These are phyloP conservation scores for Siderastrea radians DNA, from an alignment of 92 coral and sea anemone genomes.

Conservation along the genomic window DNA sequence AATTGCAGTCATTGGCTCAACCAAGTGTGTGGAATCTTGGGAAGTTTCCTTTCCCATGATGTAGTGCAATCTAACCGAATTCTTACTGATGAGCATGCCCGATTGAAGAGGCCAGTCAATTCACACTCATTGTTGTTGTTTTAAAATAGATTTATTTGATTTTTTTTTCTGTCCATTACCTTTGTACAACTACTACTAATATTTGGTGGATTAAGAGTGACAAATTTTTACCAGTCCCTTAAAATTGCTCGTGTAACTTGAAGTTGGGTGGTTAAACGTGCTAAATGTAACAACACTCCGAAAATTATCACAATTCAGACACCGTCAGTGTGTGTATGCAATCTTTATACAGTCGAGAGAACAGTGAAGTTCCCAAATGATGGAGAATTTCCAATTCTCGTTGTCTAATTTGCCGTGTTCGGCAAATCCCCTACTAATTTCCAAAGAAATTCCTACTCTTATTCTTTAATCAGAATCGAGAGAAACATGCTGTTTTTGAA, in stretches of 20 bases:
- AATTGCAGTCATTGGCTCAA: no score
- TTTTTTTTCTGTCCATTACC: slow-evolving; percentile 51
- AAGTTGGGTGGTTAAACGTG: slow-evolving; percentile 6
- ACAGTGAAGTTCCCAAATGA: neutral
- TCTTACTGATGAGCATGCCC: neutral
- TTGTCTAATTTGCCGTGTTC: no score
- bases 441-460: neutral
- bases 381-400: no score
- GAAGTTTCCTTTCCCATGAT: no score
- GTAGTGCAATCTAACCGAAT: neutral
- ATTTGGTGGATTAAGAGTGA: no score
- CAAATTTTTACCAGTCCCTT: neutral
- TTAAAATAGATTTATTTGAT: slow-evolving; percentile 76
- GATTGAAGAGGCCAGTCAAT: neutral
- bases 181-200: slow-evolving; percentile 62
- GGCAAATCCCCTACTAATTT: no score
- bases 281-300: slow-evolving; percentile 1
- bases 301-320: neutral
- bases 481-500: no score
- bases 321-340: neutral
- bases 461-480: no score
- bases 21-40: no score
- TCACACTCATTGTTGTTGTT: slow-evolving; percentile 9
- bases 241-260: neutral
- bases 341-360: neutral